Conservation (phyloP, 2,797 vertebrate genomes). For the Adrianichthys oophorus region DNA sequence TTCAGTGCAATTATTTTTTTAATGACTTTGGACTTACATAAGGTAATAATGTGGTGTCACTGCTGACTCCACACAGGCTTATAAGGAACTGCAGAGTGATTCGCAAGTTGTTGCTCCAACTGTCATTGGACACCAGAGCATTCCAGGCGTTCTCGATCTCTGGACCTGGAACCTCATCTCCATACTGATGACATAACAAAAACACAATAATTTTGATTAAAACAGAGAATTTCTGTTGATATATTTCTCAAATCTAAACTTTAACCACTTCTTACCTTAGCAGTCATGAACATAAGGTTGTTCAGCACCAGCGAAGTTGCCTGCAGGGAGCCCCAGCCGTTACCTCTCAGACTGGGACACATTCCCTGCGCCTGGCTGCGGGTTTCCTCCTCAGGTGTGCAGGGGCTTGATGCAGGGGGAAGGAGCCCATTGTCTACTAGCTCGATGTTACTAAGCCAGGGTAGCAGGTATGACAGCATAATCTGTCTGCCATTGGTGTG, state of each 20-base stretch:
- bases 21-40: constrained; percentile 77
- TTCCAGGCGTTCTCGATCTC: constrained; percentile 99
- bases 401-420: constrained; percentile 92
- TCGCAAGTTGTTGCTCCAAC: constrained; percentile 96
- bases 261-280: constrained; percentile 82
- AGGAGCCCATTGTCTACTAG: constrained; percentile 93
- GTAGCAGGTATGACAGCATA: constrained; percentile 96
- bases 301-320: constrained; percentile 96
- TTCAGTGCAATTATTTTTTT: too few relatives aligned
- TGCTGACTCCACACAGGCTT: constrained; percentile 97
- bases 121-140: constrained; percentile 94
- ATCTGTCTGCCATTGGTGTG: constrained; percentile 96
- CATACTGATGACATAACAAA: constrained; percentile 79
- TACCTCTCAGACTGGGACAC: constrained; percentile 86
- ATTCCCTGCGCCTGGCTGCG: constrained; percentile 80
- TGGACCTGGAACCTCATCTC: constrained; percentile 94
- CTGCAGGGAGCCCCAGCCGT: constrained; percentile 96
- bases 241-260: constrained; percentile 3
- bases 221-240: too few relatives aligned
- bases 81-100: constrained; percentile 96
- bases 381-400: constrained; percentile 89
- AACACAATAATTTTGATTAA: background rate
- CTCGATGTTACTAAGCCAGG: constrained; percentile 97
- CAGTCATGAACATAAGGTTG: constrained; percentile 99
- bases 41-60: constrained; percentile 91